Evolutionary conservation across 2,888 invertebrate species (phyloP).

Genomic region (Rotaria macrura): DNA sequence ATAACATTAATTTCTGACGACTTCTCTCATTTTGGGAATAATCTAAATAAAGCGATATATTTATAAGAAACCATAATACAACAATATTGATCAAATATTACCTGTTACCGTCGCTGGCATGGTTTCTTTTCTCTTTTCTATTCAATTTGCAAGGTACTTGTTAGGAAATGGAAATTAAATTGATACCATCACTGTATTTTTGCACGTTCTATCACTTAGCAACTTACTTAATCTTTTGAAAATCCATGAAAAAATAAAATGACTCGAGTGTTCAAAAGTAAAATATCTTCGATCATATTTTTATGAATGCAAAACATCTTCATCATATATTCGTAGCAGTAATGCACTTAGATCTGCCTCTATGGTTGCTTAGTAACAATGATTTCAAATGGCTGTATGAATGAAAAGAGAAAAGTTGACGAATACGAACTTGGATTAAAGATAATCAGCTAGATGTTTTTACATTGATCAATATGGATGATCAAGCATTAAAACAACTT

Average conservation of each 20-base stretch:
- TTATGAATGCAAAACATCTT: background rate
- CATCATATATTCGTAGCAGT: background rate
- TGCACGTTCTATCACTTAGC: background rate
- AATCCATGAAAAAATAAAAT: background rate
- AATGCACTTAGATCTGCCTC: background rate
- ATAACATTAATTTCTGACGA: background rate
- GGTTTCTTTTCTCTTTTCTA: background rate
- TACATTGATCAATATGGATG: background rate
- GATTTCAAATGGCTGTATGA: background rate
- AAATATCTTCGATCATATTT: background rate
- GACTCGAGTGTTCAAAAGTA: background rate
- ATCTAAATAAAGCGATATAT: background rate
- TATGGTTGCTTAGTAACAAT: background rate
- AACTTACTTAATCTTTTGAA: background rate
- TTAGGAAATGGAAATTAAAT: background rate
- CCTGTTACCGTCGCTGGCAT: background rate
- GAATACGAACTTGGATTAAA: background rate
- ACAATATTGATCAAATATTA: background rate
- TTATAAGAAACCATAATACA: background rate
- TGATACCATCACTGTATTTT: background rate
- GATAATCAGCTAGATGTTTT: background rate
- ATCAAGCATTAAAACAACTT: constrained; percentile 38
- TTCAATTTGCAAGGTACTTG: background rate
- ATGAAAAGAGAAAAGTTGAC: background rate
- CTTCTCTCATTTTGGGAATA: background rate